phyloP scores from a whole-genome alignment of 2,888 invertebrate genomes.

The Macrosiphum euphorbiae region DNA sequence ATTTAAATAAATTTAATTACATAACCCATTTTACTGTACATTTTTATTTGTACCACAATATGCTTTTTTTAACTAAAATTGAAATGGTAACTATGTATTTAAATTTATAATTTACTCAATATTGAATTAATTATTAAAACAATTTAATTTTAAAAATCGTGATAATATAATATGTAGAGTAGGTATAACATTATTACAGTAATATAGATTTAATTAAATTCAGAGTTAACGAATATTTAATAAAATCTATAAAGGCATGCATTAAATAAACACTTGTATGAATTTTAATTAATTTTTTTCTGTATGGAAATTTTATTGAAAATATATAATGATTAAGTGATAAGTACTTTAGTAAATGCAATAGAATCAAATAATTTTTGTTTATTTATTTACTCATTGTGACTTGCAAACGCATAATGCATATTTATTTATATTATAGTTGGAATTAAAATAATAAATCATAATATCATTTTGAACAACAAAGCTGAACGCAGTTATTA shows the following conservation, averaged over 20 bases:
- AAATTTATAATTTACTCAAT: not conserved
- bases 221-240: not conserved
- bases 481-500: not conserved
- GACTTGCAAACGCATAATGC: not conserved
- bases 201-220: slow-evolving; percentile 3
- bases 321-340: not conserved
- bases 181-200: not conserved
- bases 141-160: not conserved
- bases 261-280: not conserved
- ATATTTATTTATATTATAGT: not conserved
- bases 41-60: not conserved
- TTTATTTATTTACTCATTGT: not conserved
- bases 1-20: not conserved
- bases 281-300: not conserved
- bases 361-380: not conserved
- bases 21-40: not conserved
- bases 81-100: not conserved
- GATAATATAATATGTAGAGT: not conserved
- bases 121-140: not conserved
- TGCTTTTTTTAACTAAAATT: not conserved
- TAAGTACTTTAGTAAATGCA: no score
- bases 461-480: not conserved
- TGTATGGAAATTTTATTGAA: not conserved
- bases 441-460: not conserved
- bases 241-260: not conserved